Conservation (phyloP, 2,797 vertebrate genomes). For the Cichlasoma orientale region DNA sequence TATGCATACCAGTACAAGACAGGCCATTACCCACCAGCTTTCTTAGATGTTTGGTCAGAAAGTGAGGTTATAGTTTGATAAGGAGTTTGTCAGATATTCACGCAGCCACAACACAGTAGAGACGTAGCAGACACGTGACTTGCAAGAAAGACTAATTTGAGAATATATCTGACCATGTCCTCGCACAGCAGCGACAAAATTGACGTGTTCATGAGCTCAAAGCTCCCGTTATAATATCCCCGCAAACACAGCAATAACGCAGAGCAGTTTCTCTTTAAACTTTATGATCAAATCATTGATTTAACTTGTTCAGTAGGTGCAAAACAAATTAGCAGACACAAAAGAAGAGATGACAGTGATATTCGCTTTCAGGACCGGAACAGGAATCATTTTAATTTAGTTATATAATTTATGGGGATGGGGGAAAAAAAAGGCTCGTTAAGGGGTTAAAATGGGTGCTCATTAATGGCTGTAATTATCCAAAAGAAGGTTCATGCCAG, state of each 20-base stretch:
- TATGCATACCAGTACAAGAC: conserved; percentile 1
- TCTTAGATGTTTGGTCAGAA: not conserved
- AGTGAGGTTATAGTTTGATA: not conserved
- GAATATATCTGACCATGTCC: not conserved
- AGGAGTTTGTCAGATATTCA: not conserved
- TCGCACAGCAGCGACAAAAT: not conserved
- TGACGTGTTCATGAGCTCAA: not conserved
- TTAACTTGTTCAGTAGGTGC: not conserved
- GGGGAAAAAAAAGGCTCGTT: not conserved
- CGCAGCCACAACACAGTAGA: not conserved
- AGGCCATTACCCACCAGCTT: not conserved
- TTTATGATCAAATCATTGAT: not conserved
- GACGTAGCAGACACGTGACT: not conserved
- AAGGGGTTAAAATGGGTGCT: not conserved
- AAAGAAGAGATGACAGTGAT: not conserved
- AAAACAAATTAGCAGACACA: not conserved
- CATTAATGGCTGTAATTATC: conserved; percentile 3
- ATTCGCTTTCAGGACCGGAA: not conserved
- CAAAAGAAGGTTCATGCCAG: not conserved
- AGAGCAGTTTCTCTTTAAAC: too few species aligned
- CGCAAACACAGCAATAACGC: not conserved
- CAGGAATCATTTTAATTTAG: not conserved
- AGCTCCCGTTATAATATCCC: not conserved
- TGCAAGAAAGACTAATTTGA: not conserved
- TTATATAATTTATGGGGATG: not conserved